Conservation (phyloP, 1,140 invertebrate genomes). For the Gerris buenoi region DNA sequence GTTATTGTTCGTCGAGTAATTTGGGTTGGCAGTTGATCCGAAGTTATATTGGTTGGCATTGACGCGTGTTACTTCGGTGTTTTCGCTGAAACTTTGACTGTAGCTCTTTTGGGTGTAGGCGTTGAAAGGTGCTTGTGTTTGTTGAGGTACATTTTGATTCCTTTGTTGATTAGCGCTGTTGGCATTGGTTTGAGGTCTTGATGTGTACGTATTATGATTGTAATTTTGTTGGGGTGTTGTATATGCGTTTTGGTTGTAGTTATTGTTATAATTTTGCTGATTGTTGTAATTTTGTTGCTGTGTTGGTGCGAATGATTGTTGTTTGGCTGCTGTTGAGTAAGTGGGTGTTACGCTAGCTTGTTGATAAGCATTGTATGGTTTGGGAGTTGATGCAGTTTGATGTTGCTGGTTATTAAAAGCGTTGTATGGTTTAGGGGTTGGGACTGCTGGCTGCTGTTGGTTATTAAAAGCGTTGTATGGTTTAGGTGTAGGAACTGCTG, state of each 20-base stretch:
- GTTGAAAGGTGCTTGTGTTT: conserved; percentile 4
- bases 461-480: too few relatives aligned
- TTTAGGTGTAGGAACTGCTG: too few relatives aligned
- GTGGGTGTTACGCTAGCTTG: too few relatives aligned
- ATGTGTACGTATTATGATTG: not conserved
- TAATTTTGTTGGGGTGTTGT: not conserved
- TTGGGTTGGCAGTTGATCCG: too few relatives aligned
- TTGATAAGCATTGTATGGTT: not conserved
- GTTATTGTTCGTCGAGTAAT: conserved; percentile 2
- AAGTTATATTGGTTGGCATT: too few relatives aligned
- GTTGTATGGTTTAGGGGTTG: too few relatives aligned
- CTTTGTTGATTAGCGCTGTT: too few relatives aligned
- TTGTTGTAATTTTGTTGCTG: not conserved
- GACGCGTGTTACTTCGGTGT: not conserved
- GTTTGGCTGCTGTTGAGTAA: too few relatives aligned
- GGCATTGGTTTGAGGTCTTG: not conserved
- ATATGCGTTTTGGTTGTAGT: not conserved
- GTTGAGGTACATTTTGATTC: too few relatives aligned
- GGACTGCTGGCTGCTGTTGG: too few relatives aligned
- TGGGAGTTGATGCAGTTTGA: not conserved
- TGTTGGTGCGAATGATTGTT: not conserved
- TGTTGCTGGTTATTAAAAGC: not conserved
- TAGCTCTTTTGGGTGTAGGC: conserved; percentile 6
- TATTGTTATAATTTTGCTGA: not conserved
- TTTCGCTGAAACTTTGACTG: conserved; percentile 7